Conservation (phyloP, 2,113 vertebrate species). For the Procavia capensis region DNA sequence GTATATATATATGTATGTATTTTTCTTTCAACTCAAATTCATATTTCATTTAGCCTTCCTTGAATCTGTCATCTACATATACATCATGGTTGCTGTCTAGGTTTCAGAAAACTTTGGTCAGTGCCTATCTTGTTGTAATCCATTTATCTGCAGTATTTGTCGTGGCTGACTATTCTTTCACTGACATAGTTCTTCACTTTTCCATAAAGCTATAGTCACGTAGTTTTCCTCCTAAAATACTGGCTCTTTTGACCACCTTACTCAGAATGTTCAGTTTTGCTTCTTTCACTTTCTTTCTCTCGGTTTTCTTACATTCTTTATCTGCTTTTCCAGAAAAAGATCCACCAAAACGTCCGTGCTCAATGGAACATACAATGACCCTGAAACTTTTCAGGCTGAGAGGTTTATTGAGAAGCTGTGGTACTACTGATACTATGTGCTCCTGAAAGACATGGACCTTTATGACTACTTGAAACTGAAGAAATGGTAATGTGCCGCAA, state of each 20-base stretch:
- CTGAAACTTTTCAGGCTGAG: no score
- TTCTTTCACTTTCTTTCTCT: not conserved
- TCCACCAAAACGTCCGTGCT: not conserved
- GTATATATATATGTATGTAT: not conserved
- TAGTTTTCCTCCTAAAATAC: not conserved
- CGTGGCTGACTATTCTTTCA: fast-evolving
- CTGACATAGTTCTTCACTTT: not conserved
- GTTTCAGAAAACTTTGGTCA: not conserved
- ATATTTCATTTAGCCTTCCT: not conserved
- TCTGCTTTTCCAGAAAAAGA: not conserved
- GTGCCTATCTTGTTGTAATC: fast-evolving
- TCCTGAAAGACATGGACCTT: no score
- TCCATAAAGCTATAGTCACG: fast-evolving
- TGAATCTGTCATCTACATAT: not conserved
- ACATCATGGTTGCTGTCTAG: no score
- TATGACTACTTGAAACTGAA: not conserved
- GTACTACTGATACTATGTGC: no score
- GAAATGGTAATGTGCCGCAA: not conserved
- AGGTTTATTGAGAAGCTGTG: not conserved
- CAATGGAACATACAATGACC: no score
- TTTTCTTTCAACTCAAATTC: not conserved
- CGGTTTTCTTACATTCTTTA: not conserved
- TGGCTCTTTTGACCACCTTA: not conserved
- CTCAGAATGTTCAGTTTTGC: not conserved
- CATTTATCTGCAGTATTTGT: not conserved